Percentiles rank a stretch among this genome's conserved stretches.
Evolutionary conservation across 53 echinoderm and acorn worm species (phyloP).

Genomic region (Holothuria leucospilota): DNA sequence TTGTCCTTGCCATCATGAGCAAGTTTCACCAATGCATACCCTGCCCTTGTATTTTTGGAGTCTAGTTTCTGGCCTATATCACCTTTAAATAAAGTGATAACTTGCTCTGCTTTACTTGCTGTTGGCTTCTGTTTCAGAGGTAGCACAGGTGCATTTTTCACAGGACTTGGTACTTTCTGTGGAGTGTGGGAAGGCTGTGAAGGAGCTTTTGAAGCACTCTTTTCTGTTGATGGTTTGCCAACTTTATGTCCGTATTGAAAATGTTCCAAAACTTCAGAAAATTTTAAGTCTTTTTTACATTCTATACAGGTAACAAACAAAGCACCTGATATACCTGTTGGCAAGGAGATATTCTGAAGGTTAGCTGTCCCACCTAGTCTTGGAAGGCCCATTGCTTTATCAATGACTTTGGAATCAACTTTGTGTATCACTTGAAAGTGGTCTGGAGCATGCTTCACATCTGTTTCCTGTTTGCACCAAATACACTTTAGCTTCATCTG

Average conservation of each 20-base stretch:
- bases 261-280: constrained; percentile 35
- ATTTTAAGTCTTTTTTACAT: constrained; percentile 46
- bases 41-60: constrained; percentile 1
- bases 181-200: not conserved
- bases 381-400: constrained; percentile 10
- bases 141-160: too few relatives aligned
- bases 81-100: constrained; percentile 47
- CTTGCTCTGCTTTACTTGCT: constrained; percentile 13
- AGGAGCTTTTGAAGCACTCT: not conserved
- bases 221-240: not conserved
- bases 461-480: constrained; percentile 38
- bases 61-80: not conserved
- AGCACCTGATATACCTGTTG: constrained; percentile 37
- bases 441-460: not conserved
- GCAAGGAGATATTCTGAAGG: not conserved
- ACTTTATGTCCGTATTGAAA: constrained; percentile 9
- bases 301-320: constrained; percentile 30
- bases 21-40: constrained; percentile 35
- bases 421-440: constrained; percentile 31
- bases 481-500: constrained; percentile 27
- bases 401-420: constrained; percentile 16
- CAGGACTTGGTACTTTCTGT: not conserved
- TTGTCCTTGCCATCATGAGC: constrained; percentile 52
- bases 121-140: not conserved
- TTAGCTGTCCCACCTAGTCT: not conserved